phyloP scores from a whole-genome alignment of 2,113 vertebrate species.

The Numida meleagris region DNA sequence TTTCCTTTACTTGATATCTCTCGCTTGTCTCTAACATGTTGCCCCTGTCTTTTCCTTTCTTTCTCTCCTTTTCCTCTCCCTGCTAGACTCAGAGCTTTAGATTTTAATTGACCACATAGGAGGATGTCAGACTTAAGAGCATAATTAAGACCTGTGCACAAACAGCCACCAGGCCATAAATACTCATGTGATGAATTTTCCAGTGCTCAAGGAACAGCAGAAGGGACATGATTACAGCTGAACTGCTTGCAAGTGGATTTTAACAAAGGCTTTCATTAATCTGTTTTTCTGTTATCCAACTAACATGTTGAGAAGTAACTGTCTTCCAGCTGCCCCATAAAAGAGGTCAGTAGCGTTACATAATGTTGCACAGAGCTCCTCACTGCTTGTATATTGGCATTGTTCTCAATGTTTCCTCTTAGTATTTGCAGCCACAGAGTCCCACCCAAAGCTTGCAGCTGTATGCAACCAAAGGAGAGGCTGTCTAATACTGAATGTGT shows the following conservation, averaged over 20 bases:
- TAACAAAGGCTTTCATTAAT: conserved; percentile 49
- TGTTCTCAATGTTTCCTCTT: conserved; percentile 48
- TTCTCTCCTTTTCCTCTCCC: conserved; percentile 55
- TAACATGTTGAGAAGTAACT: conserved; percentile 52
- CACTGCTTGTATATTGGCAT: background rate
- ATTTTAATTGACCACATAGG: conserved; percentile 36
- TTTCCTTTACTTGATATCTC: conserved; percentile 13
- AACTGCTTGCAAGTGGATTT: conserved; percentile 42
- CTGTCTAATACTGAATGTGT: conserved; percentile 32
- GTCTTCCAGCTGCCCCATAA: conserved; percentile 41
- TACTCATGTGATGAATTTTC: conserved; percentile 25
- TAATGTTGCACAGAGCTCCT: conserved; percentile 6
- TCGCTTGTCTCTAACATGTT: conserved; percentile 43
- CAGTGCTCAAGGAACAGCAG: conserved; percentile 39
- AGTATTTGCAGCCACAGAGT: conserved; percentile 44
- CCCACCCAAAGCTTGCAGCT: conserved; percentile 65
- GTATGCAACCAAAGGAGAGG: conserved; percentile 42
- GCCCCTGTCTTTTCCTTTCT: conserved; percentile 54
- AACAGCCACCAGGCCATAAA: conserved; percentile 15
- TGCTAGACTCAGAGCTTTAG: conserved; percentile 35
- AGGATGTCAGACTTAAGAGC: conserved; percentile 44
- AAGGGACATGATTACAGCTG: conserved; percentile 38
- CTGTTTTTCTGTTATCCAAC: conserved; percentile 44
- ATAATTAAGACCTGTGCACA: conserved; percentile 23
- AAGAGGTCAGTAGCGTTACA: conserved; percentile 56